Base-by-base conservation (phyloP, 2,888 invertebrate species). In the Odontocerum albicorne region DNA sequence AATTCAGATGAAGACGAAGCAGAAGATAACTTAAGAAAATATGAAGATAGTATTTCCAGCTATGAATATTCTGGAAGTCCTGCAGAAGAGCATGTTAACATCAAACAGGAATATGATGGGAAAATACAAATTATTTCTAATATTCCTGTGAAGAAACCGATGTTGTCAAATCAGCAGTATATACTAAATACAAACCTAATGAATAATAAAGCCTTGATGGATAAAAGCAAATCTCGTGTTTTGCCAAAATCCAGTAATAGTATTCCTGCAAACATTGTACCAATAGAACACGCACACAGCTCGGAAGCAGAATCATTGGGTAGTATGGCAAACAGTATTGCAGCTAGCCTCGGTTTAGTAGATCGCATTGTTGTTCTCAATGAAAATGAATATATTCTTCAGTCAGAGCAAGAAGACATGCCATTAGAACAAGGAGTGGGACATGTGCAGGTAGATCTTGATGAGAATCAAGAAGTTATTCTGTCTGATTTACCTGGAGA, bases 321-420 rank as follows among this genome's bases (percentile, higher is more conserved):
- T 46, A 77, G 78, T 59, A 81, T 83, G 1, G 79, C 80, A 0
- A 75, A 77, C 36, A 80, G 80, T 1, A 78, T 84, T 55, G 80
- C 81, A 0, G 74, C 82, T 1, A 80, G 82, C 51, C 66, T 82
- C 6, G 76, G 79, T 16, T 69, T 83, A 44, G 78, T 75, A n/a
- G 75, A 75, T 63, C 68, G 69, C 39, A 70, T 75, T n/a, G 75
- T 84, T 36, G 71, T 83, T 15, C 72, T 84, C 55, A 83, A 84
- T 63, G 80, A 84, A 36, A 77, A 75, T 64, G 83, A 84, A 67
- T 84, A 79, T 64, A 72, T 83, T 55, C 67, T 83, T 62, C 49
- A 55, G 21, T 27, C 51, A 2, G 59, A 51, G 2, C 55, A 49
- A 20, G 54, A 52, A 17, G 54, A 53, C 35, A 68, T 73, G 49